Percentiles rank a stretch among this genome's conserved stretches.
Evolutionary conservation across 35 echinoderm and acorn worm species (phyloP).

Genomic region (Ptychodera flava): DNA sequence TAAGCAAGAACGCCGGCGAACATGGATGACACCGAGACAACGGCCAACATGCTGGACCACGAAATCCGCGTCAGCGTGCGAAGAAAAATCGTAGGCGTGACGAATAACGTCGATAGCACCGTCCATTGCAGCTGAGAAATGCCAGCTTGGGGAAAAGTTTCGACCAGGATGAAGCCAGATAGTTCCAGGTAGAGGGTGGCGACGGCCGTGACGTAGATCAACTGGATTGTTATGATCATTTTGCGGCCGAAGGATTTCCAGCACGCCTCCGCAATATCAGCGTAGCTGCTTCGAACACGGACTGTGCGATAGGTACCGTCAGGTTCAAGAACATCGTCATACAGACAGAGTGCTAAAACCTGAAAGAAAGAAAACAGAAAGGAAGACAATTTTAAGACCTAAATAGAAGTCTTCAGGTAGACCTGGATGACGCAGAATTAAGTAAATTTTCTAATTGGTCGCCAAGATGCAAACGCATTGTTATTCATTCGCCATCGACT

Average conservation of each 20-base stretch:
- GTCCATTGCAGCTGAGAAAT: constrained; percentile 10
- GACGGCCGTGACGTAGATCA: constrained; percentile 7
- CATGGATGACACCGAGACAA: constrained; percentile 6
- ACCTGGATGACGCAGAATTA: too few species aligned
- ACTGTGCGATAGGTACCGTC: neutral
- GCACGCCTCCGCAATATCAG: constrained; percentile 17
- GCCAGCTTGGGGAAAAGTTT: neutral
- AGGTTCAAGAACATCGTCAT: neutral
- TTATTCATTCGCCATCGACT: too few species aligned
- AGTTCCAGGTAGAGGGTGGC: constrained; percentile 7
- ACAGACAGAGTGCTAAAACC: constrained; percentile 11
- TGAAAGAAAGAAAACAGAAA: constrained; percentile 11
- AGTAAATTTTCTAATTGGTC: too few species aligned
- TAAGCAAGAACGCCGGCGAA: constrained; percentile 2
- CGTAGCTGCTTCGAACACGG: neutral
- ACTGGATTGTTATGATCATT: constrained; percentile 3
- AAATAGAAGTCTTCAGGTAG: too few species aligned
- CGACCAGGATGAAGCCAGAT: neutral
- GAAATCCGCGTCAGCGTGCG: constrained; percentile 12
- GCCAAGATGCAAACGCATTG: too few species aligned
- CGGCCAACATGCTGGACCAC: neutral
- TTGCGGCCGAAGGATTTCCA: neutral
- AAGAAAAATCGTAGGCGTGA: constrained; percentile 1
- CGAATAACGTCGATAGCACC: neutral
- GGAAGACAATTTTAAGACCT: too few species aligned